Evolutionary conservation across 1,140 invertebrate genomes (phyloP).

Genomic region (Drosophila arizonae): DNA sequence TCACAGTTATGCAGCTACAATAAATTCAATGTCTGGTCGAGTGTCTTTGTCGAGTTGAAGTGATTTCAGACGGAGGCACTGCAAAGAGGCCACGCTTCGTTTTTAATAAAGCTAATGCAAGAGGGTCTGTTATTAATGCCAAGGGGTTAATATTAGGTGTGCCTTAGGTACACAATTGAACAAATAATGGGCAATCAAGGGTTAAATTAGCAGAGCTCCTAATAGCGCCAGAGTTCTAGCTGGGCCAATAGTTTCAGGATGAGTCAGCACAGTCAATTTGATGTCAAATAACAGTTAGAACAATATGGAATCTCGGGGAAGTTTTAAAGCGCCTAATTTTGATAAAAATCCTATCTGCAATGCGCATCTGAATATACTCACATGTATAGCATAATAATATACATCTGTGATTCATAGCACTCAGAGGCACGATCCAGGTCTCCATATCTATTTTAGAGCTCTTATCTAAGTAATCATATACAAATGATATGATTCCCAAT

Average conservation of each 20-base stretch:
- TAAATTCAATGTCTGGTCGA: background rate
- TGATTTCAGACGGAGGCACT: background rate
- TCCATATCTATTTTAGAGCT: slow-evolving; percentile 2
- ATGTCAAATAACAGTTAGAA: background rate
- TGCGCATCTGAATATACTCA: background rate
- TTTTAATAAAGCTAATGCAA: slow-evolving; percentile 74
- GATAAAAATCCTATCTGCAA: slow-evolving; percentile 6
- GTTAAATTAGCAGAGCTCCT: slow-evolving; percentile 70
- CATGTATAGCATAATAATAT: background rate
- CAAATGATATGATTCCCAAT: slow-evolving; percentile 25
- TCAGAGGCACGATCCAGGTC: background rate
- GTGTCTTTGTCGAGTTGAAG: slow-evolving; percentile 6
- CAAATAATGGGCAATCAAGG: slow-evolving; percentile 71
- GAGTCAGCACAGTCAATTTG: slow-evolving; percentile 10
- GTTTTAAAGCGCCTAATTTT: background rate
- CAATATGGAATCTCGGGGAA: slow-evolving; percentile 20
- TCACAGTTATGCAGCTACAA: background rate
- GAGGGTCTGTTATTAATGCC: slow-evolving; percentile 39
- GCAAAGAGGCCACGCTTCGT: background rate
- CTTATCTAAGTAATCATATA: slow-evolving; percentile 30
- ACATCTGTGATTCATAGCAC: background rate
- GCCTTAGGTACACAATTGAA: slow-evolving; percentile 39
- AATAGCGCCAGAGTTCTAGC: slow-evolving; percentile 29
- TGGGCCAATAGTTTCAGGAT: background rate
- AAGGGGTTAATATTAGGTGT: slow-evolving; percentile 53